Evolutionary conservation across 2,113 vertebrate species (phyloP).

Genomic region (Pedionomus torquatus): DNA sequence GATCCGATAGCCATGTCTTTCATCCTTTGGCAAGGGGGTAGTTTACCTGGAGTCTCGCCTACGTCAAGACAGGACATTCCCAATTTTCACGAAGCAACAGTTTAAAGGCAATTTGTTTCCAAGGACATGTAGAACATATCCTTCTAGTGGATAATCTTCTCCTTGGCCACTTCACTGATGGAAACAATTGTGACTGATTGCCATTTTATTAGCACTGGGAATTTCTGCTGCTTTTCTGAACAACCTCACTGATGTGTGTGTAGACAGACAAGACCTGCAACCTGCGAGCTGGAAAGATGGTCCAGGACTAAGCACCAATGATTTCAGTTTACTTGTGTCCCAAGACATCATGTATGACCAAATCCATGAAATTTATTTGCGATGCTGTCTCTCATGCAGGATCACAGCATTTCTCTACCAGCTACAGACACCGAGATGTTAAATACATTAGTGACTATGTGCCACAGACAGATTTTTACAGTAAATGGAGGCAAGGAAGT

Average conservation of each 20-base stretch:
- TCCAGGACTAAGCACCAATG: not conserved
- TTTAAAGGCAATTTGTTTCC: not conserved
- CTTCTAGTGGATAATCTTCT: not conserved
- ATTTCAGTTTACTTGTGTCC: not conserved
- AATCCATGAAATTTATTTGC: not conserved
- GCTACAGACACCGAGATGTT: not conserved
- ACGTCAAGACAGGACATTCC: not conserved
- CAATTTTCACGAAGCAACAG: not conserved
- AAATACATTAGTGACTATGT: not conserved
- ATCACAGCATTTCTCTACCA: not conserved
- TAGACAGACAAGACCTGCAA: not conserved
- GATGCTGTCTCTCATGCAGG: not conserved
- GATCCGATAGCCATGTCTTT: not conserved
- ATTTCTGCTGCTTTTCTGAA: not conserved
- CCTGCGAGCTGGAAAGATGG: not conserved
- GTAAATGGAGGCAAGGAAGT: not conserved
- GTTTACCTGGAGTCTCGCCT: not conserved
- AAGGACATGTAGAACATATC: not conserved
- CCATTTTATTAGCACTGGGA: not conserved
- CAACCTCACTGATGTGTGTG: not conserved
- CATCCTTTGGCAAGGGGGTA: not conserved
- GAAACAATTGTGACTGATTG: not conserved
- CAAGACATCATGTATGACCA: not conserved
- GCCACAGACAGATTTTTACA: conserved; percentile 15
- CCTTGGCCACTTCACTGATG: not conserved